Percentiles rank a stretch among this genome's conserved stretches.
Evolutionary conservation across 37 sponge, comb jelly and placozoan genomes (phyloP).

Genomic region (Mnemiopsis leidyi): DNA sequence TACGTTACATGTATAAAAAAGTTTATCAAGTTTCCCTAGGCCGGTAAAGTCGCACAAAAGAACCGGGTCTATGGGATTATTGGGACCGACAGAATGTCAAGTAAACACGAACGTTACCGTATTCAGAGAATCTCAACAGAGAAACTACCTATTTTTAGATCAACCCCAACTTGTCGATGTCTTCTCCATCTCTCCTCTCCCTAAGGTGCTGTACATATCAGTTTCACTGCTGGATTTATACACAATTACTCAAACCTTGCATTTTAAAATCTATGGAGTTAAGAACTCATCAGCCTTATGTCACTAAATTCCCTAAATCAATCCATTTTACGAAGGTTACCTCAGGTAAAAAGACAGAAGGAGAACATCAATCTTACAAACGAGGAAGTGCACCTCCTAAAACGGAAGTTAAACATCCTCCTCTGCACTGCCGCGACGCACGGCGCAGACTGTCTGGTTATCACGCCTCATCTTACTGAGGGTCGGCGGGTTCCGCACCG

Average conservation of each 20-base stretch:
- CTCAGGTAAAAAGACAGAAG: neutral
- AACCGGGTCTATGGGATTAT: neutral
- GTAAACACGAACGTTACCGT: neutral
- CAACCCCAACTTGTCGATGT: conserved; percentile 16
- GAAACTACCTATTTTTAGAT: conserved; percentile 5
- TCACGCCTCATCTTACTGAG: conserved; percentile 43
- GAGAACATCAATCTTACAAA: neutral
- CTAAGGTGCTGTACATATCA: neutral
- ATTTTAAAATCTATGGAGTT: too few species aligned
- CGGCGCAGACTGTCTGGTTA: conserved; percentile 40
- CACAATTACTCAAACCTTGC: too few species aligned
- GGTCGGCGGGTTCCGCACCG: conserved; percentile 5
- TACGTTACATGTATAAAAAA: too few species aligned
- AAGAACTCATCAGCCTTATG: too few species aligned
- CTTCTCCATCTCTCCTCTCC: conserved; percentile 29
- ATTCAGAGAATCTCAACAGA: conserved; percentile 32
- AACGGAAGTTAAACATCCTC: neutral
- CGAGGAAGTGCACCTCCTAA: conserved; percentile 25
- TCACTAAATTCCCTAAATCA: too few species aligned
- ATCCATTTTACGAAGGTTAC: too few species aligned
- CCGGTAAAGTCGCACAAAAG: neutral
- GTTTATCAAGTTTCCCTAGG: too few species aligned
- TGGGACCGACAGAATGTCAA: conserved; percentile 28
- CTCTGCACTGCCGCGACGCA: neutral
- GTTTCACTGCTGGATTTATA: too few species aligned